Evolutionary conservation across 2,797 vertebrate species (phyloP).

Genomic region (Nothura maculosa): DNA sequence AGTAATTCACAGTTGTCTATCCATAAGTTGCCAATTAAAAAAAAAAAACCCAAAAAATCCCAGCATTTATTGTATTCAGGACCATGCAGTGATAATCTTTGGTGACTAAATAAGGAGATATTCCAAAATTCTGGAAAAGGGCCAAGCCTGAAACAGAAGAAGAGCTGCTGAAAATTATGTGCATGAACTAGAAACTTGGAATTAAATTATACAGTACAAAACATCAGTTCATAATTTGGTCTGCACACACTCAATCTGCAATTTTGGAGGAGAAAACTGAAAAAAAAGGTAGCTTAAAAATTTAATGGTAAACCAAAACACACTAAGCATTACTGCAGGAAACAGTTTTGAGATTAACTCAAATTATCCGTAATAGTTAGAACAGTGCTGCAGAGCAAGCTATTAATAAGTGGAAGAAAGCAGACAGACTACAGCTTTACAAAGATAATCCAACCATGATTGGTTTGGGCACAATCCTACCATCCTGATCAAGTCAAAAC

Average conservation of each 20-base stretch:
- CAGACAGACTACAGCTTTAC: not conserved
- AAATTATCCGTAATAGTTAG: not conserved
- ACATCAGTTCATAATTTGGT: not conserved
- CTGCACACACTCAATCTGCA: not conserved
- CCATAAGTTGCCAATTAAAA: too few relatives aligned
- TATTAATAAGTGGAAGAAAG: not conserved
- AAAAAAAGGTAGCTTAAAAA: not conserved
- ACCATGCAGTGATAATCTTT: not conserved
- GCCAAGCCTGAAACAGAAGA: not conserved
- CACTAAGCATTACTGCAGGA: not conserved
- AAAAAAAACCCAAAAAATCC: too few relatives aligned
- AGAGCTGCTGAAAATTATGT: not conserved
- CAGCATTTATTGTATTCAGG: not conserved
- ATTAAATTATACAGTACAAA: not conserved
- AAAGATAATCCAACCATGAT: not conserved
- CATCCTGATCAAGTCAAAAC: conserved; percentile 2
- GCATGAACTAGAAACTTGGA: not conserved
- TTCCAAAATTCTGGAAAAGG: not conserved
- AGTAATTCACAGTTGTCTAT: not conserved
- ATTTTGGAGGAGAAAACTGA: not conserved
- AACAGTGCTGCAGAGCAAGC: not conserved
- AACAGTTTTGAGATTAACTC: not conserved
- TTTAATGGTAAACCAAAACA: not conserved
- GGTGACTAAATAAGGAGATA: not conserved
- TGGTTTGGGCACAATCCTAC: not conserved